These are phyloP conservation scores for Eristalis intricaria DNA, from an alignment of 2,888 invertebrate genomes.

Conservation along the genomic window DNA sequence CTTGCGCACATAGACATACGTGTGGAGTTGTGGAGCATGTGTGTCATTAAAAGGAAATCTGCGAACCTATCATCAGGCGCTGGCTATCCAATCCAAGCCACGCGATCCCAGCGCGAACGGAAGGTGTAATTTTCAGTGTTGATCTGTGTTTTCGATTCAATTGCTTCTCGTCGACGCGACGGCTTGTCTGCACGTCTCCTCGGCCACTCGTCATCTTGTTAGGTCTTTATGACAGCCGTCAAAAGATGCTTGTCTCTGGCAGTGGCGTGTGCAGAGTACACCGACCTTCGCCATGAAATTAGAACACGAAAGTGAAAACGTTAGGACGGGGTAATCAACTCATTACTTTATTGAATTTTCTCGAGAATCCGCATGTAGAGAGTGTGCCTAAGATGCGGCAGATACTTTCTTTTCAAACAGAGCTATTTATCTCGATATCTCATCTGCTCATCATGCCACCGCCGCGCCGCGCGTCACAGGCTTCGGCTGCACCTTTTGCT, in stretches of 20 bases:
- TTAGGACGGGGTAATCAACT: constrained; percentile 45
- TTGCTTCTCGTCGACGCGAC: background rate
- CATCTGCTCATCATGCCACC: constrained; percentile 11
- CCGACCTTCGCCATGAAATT: constrained; percentile 57
- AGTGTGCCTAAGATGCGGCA: background rate
- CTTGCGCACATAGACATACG: background rate
- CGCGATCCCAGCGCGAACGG: constrained; percentile 18
- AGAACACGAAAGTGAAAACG: constrained; percentile 70
- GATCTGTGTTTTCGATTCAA: constrained; percentile 31
- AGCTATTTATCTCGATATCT: constrained; percentile 37
- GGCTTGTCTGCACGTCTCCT: constrained; percentile 11
- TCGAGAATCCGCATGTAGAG: constrained; percentile 49
- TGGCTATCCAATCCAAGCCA: background rate
- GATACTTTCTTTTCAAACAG: constrained; percentile 61
- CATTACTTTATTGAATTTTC: constrained; percentile 54
- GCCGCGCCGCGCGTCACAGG: background rate
- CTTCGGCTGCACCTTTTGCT: background rate
- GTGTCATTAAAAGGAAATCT: constrained; percentile 61
- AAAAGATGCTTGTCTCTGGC: constrained; percentile 33
- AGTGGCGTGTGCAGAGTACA: constrained; percentile 33
- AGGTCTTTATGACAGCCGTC: constrained; percentile 31
- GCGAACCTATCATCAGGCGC: constrained; percentile 41
- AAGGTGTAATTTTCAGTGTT: constrained; percentile 58
- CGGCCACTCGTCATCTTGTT: background rate
- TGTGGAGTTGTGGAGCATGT: background rate